Conservation (phyloP, 2,888 invertebrate species). For the Molorchus minor region DNA sequence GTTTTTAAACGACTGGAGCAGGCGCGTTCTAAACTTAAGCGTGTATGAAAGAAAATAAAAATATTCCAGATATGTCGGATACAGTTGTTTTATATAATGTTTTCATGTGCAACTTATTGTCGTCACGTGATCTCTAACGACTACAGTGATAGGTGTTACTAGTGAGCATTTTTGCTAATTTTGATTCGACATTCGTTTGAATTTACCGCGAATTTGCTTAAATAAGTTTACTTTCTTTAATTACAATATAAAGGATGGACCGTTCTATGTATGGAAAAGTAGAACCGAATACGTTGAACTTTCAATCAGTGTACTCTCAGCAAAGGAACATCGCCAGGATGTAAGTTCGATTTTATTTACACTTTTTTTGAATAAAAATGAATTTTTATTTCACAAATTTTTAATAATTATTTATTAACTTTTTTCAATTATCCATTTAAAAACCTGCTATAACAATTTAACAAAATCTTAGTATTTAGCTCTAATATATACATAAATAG, state of each 20-base stretch:
- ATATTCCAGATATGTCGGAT: slow-evolving; percentile 47
- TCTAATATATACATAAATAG: too few relatives aligned
- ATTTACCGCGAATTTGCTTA: slow-evolving; percentile 39
- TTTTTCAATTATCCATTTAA: too few relatives aligned
- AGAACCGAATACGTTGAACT: slow-evolving; percentile 84
- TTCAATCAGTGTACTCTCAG: slow-evolving; percentile 85
- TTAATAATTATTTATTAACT: too few relatives aligned
- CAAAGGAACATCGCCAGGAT: slow-evolving; percentile 86
- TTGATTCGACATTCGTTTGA: slow-evolving; percentile 39
- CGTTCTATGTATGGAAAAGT: slow-evolving; percentile 91
- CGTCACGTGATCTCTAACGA: slow-evolving; percentile 33
- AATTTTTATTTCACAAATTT: too few relatives aligned
- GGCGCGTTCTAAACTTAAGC: slow-evolving; percentile 49
- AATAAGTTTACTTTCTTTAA: slow-evolving; percentile 9
- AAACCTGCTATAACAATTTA: too few relatives aligned
- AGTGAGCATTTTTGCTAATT: slow-evolving; percentile 11
- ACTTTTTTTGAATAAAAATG: too few relatives aligned
- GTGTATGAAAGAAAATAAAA: slow-evolving; percentile 48
- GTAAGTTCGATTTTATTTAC: slow-evolving; percentile 73
- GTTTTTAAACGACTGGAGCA: slow-evolving; percentile 25
- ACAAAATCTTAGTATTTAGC: too few relatives aligned
- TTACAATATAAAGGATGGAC: slow-evolving; percentile 70
- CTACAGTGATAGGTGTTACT: slow-evolving; percentile 21
- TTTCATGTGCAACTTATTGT: slow-evolving; percentile 23
- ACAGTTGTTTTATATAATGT: slow-evolving; percentile 35